Percentiles rank a stretch among this genome's conserved stretches.
phyloP scores from a whole-genome alignment of 2,113 vertebrate genomes.

The Chauna torquata region DNA sequence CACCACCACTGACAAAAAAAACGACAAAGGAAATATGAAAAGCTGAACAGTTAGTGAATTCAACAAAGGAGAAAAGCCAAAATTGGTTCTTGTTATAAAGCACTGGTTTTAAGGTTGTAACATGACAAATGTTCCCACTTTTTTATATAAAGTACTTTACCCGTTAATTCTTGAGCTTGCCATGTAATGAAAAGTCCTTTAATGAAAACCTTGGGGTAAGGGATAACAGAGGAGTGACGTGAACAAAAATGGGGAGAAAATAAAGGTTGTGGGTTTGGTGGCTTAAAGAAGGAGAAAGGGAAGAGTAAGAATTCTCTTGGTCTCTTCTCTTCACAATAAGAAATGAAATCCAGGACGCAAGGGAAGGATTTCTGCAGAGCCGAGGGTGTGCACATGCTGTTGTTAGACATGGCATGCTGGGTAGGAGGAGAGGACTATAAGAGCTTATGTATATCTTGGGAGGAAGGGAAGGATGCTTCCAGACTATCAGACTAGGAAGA shows the following conservation, averaged over 20 bases:
- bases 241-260: not conserved
- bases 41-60: conserved; percentile 2
- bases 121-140: not conserved
- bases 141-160: not conserved
- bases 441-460: not conserved
- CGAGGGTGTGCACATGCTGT: not conserved
- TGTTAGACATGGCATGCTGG: not conserved
- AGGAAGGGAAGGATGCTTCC: not conserved
- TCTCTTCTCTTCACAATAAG: not conserved
- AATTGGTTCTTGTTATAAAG: not conserved
- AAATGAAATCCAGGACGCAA: not conserved
- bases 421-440: not conserved
- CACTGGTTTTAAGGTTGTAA: not conserved
- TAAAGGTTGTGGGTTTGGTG: not conserved
- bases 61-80: not conserved
- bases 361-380: not conserved
- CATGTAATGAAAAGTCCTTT: not conserved
- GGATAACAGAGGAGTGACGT: not conserved
- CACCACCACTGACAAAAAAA: too few species aligned
- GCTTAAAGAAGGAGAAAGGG: not conserved
- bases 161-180: not conserved
- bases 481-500: not conserved
- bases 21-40: not conserved
- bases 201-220: not conserved
- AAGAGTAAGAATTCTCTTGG: too few species aligned